These are phyloP conservation scores for Amblyornis subalaris DNA, from an alignment of 2,113 vertebrate species.

Conservation along the genomic window DNA sequence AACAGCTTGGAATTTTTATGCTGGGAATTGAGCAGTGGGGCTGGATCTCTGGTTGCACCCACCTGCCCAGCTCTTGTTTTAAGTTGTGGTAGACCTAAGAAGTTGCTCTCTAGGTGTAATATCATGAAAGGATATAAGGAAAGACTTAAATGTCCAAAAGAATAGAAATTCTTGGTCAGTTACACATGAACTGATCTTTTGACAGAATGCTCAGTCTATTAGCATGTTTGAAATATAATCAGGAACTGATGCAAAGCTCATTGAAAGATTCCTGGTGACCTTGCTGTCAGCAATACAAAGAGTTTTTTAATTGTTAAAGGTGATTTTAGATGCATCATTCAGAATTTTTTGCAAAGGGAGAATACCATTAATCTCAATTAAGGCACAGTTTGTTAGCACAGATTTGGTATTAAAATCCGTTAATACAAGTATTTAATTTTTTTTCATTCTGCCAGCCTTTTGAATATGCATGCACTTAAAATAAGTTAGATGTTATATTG, in stretches of 20 bases:
- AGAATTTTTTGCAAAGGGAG: not conserved
- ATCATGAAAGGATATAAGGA: not conserved
- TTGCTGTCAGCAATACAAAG: not conserved
- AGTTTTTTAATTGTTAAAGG: not conserved
- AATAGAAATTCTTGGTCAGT: not conserved
- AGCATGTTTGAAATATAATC: not conserved
- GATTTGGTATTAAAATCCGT: not conserved
- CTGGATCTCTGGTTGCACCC: not conserved
- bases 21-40: not conserved
- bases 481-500: not conserved
- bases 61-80: not conserved
- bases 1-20: rapidly evolving
- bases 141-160: not conserved
- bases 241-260: not conserved
- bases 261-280: not conserved
- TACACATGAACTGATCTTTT: not conserved
- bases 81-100: not conserved
- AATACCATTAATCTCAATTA: not conserved
- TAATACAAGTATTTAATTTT: not conserved
- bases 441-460: not conserved
- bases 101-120: not conserved
- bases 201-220: not conserved
- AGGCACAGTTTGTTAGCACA: not conserved
- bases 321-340: not conserved
- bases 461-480: not conserved